Percentiles rank a stretch among this genome's conserved stretches.
These are phyloP conservation scores for Anticlea derivata DNA, from an alignment of 2,888 invertebrate species.

Conservation along the genomic window DNA sequence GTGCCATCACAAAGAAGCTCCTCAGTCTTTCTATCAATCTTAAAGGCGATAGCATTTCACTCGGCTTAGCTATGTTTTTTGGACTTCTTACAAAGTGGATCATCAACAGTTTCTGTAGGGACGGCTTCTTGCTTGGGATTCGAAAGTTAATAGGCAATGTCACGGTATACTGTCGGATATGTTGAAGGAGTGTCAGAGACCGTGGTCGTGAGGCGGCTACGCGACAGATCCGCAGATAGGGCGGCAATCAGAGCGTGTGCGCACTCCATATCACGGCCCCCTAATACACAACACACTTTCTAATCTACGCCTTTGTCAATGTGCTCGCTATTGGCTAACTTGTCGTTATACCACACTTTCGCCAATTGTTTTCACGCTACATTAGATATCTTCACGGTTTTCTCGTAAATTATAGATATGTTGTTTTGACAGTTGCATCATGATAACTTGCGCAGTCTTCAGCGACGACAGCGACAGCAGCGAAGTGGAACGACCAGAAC, in stretches of 20 bases:
- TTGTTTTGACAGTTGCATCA: conserved; percentile 62
- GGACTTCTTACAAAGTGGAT: neutral
- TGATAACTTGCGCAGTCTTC: conserved; percentile 35
- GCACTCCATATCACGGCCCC: conserved; percentile 70
- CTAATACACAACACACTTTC: conserved; percentile 81
- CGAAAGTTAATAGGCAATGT: conserved; percentile 25
- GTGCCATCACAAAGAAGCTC: conserved; percentile 14
- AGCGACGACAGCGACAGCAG: conserved; percentile 30
- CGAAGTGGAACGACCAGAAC: conserved; percentile 29
- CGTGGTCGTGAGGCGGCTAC: conserved; percentile 42
- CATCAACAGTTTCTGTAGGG: neutral
- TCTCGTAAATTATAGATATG: conserved; percentile 60
- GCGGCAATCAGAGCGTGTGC: conserved; percentile 80
- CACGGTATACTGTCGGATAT: conserved; percentile 15
- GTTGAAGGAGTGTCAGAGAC: conserved; percentile 22
- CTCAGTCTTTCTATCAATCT: conserved; percentile 8
- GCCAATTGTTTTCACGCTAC: conserved; percentile 82
- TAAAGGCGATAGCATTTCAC: conserved; percentile 16
- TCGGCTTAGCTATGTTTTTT: conserved; percentile 2
- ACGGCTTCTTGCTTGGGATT: conserved; percentile 11
- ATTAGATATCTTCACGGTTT: conserved; percentile 71
- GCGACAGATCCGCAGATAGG: conserved; percentile 81
- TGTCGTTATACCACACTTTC: conserved; percentile 75
- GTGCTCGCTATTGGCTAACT: conserved; percentile 75
- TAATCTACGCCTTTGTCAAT: conserved; percentile 82